Percentiles rank a stretch among this genome's conserved stretches.
phyloP scores from a whole-genome alignment of 2,113 vertebrate genomes.

The Thunnus thynnus region DNA sequence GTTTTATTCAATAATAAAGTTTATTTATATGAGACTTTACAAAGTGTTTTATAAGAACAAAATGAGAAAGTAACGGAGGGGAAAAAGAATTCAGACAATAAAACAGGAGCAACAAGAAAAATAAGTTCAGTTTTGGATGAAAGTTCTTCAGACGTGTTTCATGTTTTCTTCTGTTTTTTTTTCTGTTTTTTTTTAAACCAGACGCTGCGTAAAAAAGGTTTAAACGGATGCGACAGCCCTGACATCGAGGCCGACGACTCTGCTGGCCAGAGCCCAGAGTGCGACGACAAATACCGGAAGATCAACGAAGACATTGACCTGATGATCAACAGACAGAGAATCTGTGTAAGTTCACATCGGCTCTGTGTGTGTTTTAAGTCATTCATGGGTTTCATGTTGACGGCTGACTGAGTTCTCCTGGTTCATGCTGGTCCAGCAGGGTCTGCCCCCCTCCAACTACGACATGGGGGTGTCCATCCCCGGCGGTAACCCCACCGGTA shows the following conservation, averaged over 20 bases:
- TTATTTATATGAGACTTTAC: no score
- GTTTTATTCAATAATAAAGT: no score
- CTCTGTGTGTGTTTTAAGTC: conserved; percentile 39
- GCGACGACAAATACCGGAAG: conserved; percentile 98
- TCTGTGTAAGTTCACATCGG: conserved; percentile 92
- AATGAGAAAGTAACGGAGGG: no score
- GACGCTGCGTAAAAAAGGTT: conserved; percentile 98
- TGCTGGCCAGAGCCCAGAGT: conserved; percentile 97
- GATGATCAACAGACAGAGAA: conserved; percentile 98
- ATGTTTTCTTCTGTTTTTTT: not conserved
- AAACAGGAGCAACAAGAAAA: no score
- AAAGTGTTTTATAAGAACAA: no score
- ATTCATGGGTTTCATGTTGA: not conserved
- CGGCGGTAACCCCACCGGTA: conserved; percentile 88
- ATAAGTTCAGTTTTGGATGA: no score
- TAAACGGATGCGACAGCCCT: conserved; percentile 98
- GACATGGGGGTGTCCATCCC: conserved; percentile 95
- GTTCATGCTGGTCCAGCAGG: conserved; percentile 78
- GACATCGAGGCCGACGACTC: conserved; percentile 98
- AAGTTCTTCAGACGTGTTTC: no score
- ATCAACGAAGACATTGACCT: conserved; percentile 99
- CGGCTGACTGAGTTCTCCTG: not conserved
- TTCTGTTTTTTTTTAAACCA: conserved; percentile 46
- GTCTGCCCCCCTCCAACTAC: conserved; percentile 93
- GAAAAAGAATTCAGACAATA: no score